Conservation (phyloP, 2,113 vertebrate species). For the Dipodomys stephensi region DNA sequence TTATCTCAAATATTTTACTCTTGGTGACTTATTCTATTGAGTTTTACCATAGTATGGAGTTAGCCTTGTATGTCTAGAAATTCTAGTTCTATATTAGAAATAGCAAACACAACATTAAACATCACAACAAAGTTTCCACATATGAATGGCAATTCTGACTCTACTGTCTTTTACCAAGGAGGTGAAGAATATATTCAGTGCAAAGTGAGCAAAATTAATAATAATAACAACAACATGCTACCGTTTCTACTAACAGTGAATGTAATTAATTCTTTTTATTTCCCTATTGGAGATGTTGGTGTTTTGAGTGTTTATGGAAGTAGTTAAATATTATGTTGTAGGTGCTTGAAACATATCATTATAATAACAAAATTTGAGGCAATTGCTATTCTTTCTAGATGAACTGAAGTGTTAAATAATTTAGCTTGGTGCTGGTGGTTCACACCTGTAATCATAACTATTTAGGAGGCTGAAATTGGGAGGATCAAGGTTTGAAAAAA, state of each 20-base stretch:
- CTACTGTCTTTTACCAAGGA: not conserved
- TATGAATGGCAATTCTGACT: not conserved
- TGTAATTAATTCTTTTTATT: not conserved
- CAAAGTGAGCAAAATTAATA: not conserved
- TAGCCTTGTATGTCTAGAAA: not conserved
- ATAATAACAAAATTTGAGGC: not conserved
- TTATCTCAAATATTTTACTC: not conserved
- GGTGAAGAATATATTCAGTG: conserved; percentile 2
- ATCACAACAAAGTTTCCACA: not conserved
- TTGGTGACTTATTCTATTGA: not conserved
- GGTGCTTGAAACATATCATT: not conserved
- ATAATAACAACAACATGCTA: not conserved
- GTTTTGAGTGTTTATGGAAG: conserved; percentile 1
- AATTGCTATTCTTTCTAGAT: conserved; percentile 16
- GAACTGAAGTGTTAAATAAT: not conserved
- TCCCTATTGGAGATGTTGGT: not conserved
- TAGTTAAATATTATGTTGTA: conserved; percentile 1
- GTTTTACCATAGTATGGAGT: not conserved
- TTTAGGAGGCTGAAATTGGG: too few species aligned
- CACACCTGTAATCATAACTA: too few species aligned
- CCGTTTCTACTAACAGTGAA: not conserved
- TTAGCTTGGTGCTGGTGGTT: not conserved
- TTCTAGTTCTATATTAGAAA: conserved; percentile 4
- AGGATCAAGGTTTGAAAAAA: too few species aligned
- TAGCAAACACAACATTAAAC: not conserved